Evolutionary conservation across 2,113 vertebrate species (phyloP).

Genomic region (Engraulis encrasicolus): DNA sequence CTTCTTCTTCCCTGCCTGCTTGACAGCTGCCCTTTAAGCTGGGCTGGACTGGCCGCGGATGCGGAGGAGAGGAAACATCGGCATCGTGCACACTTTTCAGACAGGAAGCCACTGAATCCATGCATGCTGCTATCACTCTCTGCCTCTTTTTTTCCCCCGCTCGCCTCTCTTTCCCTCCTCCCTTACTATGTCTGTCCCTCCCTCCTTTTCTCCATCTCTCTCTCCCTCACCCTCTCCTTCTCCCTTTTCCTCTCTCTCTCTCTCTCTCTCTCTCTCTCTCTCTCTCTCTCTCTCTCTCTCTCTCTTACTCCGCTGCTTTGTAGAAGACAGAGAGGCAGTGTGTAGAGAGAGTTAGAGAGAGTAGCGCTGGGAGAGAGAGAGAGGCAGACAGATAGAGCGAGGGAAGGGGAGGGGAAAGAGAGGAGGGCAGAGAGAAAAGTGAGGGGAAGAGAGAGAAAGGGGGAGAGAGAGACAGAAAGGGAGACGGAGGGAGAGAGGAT

Average conservation of each 20-base stretch:
- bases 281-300: background rate
- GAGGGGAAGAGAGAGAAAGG: background rate
- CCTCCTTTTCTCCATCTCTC: no score
- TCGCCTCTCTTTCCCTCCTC: background rate
- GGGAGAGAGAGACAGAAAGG: background rate
- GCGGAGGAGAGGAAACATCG: no score
- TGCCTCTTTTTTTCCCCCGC: background rate
- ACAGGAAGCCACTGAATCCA: slow-evolving; percentile 11
- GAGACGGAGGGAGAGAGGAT: background rate
- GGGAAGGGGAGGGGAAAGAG: background rate
- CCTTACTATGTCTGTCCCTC: no score
- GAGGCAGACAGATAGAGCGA: background rate
- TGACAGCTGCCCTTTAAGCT: slow-evolving; percentile 13
- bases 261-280: background rate
- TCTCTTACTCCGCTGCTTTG: background rate
- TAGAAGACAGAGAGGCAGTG: background rate
- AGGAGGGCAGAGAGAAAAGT: no score
- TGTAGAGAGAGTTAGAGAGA: background rate
- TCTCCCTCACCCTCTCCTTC: background rate
- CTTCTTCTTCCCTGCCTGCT: background rate
- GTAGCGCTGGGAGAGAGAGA: background rate
- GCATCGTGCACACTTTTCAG: slow-evolving; percentile 14
- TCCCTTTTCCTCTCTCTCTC: background rate
- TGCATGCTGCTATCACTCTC: slow-evolving; percentile 10
- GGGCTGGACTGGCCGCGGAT: background rate